Conservation (phyloP, 2,888 invertebrate genomes). For the Mesoligia furuncula region DNA sequence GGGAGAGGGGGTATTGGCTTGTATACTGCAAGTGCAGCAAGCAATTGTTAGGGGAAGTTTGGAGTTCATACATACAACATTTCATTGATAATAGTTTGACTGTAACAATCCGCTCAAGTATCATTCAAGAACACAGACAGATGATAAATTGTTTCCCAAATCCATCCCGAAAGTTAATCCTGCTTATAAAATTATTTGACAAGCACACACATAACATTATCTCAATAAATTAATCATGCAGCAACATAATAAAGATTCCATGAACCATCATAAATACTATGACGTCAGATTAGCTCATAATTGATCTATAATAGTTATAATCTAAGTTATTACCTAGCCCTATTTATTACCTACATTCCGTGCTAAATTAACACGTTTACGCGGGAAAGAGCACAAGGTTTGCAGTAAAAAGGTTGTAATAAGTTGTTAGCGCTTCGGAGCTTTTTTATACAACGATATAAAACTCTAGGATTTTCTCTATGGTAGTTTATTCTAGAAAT, state of each 20-base stretch:
- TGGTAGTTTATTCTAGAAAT: not conserved
- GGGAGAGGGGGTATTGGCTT: too few species aligned
- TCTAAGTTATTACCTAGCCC: conserved; percentile 41
- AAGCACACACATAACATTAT: not conserved
- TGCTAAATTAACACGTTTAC: conserved; percentile 43
- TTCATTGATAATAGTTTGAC: not conserved
- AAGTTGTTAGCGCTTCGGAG: conserved; percentile 4
- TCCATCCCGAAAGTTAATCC: not conserved
- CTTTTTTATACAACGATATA: conserved; percentile 26
- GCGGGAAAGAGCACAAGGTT: conserved; percentile 58
- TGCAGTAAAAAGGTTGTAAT: conserved; percentile 50
- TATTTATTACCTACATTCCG: conserved; percentile 54
- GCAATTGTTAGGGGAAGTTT: too few species aligned
- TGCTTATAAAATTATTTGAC: not conserved
- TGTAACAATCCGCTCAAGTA: not conserved
- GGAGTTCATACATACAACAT: too few species aligned
- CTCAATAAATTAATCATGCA: not conserved
- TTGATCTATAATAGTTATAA: conserved; percentile 53
- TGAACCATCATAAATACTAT: conserved; percentile 5
- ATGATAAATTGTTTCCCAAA: not conserved
- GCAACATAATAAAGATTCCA: conserved; percentile 7
- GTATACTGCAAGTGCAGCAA: too few species aligned
- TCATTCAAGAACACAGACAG: not conserved
- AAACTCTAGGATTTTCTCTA: conserved; percentile 4
- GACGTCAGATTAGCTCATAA: conserved; percentile 42